Percentiles rank a stretch among this genome's conserved stretches.
phyloP scores from a whole-genome alignment of 2,113 vertebrate genomes.

The Lonchura striata region DNA sequence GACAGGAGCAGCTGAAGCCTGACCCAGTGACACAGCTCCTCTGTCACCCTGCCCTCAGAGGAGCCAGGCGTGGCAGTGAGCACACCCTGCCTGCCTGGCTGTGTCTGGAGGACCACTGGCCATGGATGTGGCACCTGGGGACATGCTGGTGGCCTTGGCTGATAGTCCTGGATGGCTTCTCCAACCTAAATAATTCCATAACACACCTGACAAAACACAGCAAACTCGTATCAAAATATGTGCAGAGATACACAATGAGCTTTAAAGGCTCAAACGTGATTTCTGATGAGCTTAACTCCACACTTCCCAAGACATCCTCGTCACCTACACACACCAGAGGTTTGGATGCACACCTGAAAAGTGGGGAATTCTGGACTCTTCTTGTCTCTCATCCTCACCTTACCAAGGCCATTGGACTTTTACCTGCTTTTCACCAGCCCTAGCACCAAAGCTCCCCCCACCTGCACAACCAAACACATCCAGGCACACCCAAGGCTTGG shows the following conservation, averaged over 20 bases:
- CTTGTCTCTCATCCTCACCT: background rate
- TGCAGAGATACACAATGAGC: background rate
- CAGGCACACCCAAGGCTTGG: background rate
- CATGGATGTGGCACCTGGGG: background rate
- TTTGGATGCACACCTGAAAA: background rate
- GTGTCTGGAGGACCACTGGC: background rate
- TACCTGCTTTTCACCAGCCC: background rate
- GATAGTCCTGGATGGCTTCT: background rate
- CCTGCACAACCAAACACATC: background rate
- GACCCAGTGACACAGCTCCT: background rate
- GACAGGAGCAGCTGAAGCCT: background rate
- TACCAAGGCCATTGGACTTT: background rate
- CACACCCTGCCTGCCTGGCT: background rate
- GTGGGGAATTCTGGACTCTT: background rate
- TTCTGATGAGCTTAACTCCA: background rate
- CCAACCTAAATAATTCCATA: background rate
- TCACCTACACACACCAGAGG: background rate
- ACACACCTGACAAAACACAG: background rate
- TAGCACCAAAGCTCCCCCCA: background rate
- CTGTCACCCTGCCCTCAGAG: background rate
- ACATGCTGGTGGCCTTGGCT: background rate
- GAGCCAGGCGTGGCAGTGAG: background rate
- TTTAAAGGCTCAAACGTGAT: background rate
- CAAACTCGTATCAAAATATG: background rate
- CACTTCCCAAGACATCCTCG: fast-evolving